Conservation (phyloP, 2,113 vertebrate species). For the Cavia porcellus region DNA sequence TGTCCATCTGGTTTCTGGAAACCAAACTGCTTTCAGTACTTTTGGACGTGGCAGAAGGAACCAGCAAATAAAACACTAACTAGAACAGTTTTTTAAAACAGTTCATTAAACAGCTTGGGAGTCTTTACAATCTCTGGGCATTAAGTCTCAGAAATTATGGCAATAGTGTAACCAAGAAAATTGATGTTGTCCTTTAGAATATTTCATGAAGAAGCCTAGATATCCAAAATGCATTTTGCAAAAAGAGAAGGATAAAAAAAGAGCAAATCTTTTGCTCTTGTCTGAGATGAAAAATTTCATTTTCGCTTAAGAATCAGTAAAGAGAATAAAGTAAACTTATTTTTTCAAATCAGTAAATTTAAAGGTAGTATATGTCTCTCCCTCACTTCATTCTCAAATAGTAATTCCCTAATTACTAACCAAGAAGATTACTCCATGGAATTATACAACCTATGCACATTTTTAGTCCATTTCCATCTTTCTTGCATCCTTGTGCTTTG, state of each 20-base stretch:
- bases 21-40: slow-evolving; percentile 41
- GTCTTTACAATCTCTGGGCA: neutral
- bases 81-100: slow-evolving; percentile 63
- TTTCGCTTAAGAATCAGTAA: neutral
- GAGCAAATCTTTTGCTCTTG: neutral
- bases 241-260: neutral
- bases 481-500: neutral
- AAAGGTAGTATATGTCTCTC: neutral
- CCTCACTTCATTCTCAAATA: neutral
- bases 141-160: neutral
- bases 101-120: neutral
- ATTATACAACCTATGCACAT: neutral
- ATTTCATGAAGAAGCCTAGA: neutral
- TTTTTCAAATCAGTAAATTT: slow-evolving; percentile 9
- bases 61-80: slow-evolving; percentile 48
- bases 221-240: neutral
- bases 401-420: neutral
- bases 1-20: slow-evolving; percentile 68
- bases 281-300: neutral
- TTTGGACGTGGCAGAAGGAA: slow-evolving; percentile 31
- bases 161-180: neutral
- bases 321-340: neutral
- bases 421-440: neutral
- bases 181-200: neutral
- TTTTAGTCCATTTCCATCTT: neutral